phyloP scores from a whole-genome alignment of 2,888 invertebrate species.

The Branchellion lobata region DNA sequence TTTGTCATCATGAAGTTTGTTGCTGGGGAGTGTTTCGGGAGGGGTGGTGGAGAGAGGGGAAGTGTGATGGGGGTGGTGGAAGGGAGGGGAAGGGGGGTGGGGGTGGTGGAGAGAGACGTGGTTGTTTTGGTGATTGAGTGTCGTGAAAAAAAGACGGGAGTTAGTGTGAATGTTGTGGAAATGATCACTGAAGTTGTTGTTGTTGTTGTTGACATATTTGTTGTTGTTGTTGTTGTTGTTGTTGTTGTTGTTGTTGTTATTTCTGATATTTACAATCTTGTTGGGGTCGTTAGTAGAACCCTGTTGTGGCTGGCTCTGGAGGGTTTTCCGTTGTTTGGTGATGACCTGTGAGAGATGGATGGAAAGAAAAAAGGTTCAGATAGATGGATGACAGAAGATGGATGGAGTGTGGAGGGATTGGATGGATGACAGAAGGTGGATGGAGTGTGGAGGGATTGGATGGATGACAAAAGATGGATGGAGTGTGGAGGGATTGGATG shows the following conservation, averaged over 20 bases:
- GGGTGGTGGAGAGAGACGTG: not conserved
- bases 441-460: no score
- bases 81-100: not conserved
- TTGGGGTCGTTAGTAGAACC: no score
- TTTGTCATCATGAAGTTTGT: not conserved
- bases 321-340: no score
- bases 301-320: no score
- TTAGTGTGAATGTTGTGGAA: not conserved
- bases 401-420: no score
- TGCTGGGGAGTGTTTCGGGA: not conserved
- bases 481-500: no score
- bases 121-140: not conserved
- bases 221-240: not conserved
- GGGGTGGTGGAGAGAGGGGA: not conserved
- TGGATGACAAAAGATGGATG: no score
- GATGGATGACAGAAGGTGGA: no score
- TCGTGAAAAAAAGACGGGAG: not conserved
- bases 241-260: not conserved
- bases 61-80: not conserved
- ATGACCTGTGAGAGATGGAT: no score
- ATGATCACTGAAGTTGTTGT: not conserved
- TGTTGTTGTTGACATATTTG: not conserved
- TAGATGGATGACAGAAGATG: no score
- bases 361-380: no score
- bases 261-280: not conserved